Conservation (phyloP, 2,888 invertebrate species). For the Xestoiulus laeticollis region DNA sequence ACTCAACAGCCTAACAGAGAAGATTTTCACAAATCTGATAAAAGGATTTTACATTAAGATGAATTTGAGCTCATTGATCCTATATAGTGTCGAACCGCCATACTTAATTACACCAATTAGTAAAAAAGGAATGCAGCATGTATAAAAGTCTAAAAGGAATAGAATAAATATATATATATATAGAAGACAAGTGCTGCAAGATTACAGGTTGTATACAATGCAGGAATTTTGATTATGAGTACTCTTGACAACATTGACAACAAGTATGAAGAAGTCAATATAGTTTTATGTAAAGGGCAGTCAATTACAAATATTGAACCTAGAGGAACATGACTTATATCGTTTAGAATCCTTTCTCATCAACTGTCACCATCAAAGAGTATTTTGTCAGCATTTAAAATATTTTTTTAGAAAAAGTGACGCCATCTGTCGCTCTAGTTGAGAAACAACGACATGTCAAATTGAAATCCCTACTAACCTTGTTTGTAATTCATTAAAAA, state of each 20-base stretch:
- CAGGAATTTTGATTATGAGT: too few relatives aligned
- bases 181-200: too few relatives aligned
- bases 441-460: not conserved
- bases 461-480: not conserved
- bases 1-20: not conserved
- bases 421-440: not conserved
- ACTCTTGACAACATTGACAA: too few relatives aligned
- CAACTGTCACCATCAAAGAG: too few relatives aligned
- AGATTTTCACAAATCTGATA: not conserved
- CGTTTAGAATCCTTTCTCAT: too few relatives aligned
- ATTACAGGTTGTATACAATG: too few relatives aligned
- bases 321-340: too few relatives aligned
- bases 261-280: too few relatives aligned
- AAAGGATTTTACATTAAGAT: not conserved
- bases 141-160: not conserved
- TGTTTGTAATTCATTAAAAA: not conserved
- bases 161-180: too few relatives aligned
- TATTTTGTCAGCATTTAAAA: too few relatives aligned
- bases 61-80: not conserved
- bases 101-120: slow-evolving; percentile 4
- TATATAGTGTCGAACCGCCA: not conserved
- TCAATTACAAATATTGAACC: too few relatives aligned
- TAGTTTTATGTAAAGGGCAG: too few relatives aligned
- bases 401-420: not conserved
- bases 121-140: not conserved